These are phyloP conservation scores for Torymus aiolomorphi DNA, from an alignment of 2,888 invertebrate species.

Conservation along the genomic window DNA sequence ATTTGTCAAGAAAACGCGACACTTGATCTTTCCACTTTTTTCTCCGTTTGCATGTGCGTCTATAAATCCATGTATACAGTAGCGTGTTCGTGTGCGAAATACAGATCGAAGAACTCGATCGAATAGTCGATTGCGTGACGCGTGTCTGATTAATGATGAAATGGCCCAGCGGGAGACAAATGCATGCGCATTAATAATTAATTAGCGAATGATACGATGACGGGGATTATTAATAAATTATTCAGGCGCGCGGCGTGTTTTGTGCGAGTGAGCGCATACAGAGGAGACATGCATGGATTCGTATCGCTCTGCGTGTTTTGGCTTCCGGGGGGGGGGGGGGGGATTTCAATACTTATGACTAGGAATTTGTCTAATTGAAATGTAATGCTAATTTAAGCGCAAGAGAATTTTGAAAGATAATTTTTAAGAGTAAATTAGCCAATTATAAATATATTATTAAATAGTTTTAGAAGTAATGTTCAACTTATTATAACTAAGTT, in stretches of 20 bases:
- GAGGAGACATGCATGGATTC: slow-evolving; percentile 43
- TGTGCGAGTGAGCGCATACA: slow-evolving; percentile 31
- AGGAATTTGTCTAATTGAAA: too few relatives aligned
- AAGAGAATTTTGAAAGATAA: too few relatives aligned
- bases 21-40: slow-evolving; percentile 68
- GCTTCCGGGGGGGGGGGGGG: background rate
- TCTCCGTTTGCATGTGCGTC: slow-evolving; percentile 57
- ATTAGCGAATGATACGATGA: slow-evolving; percentile 71
- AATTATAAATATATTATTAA: too few relatives aligned
- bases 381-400: too few relatives aligned
- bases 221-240: slow-evolving; percentile 60
- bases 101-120: slow-evolving; percentile 55
- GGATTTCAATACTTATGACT: too few relatives aligned
- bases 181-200: slow-evolving; percentile 73
- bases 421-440: too few relatives aligned
- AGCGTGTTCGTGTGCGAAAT: background rate
- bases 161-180: slow-evolving; percentile 59
- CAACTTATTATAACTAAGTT: background rate
- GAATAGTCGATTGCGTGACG: slow-evolving; percentile 52
- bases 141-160: slow-evolving; percentile 64
- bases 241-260: slow-evolving; percentile 28
- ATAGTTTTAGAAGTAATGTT: background rate
- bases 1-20: background rate
- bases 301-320: slow-evolving; percentile 36
- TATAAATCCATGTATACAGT: background rate